phyloP scores from a whole-genome alignment of 2,888 invertebrate species.

The Ashinkailepas kermadecensis region DNA sequence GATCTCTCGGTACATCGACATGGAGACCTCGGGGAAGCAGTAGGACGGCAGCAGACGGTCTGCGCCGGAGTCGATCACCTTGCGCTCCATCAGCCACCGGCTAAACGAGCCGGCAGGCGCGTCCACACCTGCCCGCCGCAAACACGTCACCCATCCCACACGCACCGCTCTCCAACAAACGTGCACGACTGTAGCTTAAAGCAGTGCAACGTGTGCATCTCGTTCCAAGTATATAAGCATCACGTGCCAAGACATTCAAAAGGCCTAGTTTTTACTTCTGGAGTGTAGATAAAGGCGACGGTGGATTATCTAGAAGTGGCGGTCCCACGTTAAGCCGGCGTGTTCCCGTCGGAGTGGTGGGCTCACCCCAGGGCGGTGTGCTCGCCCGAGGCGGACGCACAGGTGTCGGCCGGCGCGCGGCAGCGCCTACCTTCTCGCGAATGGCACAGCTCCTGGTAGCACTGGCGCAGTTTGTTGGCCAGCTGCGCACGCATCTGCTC shows the following conservation, averaged over 20 bases:
- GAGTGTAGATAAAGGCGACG: no score
- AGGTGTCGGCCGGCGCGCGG: background rate
- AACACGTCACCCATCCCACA: no score
- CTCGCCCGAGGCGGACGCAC: conserved; percentile 21
- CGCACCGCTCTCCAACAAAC: no score
- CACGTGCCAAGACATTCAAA: no score
- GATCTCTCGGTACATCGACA: conserved; percentile 92
- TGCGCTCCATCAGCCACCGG: conserved; percentile 89
- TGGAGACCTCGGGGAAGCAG: conserved; percentile 85
- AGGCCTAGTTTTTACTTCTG: no score
- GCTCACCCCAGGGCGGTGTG: no score
- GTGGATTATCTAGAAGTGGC: no score
- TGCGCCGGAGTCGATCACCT: conserved; percentile 78
- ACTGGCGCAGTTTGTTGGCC: conserved; percentile 74
- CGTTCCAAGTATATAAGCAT: no score
- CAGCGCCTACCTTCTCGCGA: conserved; percentile 61
- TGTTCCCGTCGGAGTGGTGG: no score
- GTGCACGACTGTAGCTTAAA: no score
- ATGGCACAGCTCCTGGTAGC: conserved; percentile 89
- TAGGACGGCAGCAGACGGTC: conserved; percentile 87
- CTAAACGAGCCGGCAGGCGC: conserved; percentile 95
- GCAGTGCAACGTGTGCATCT: no score
- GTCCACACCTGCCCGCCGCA: conserved; percentile 57
- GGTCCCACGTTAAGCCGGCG: no score
- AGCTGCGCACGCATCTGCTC: conserved; percentile 78